Percentiles rank a stretch among this genome's conserved stretches.
These are phyloP conservation scores for Spodoptera picta DNA, from an alignment of 2,888 invertebrate species.

Conservation along the genomic window DNA sequence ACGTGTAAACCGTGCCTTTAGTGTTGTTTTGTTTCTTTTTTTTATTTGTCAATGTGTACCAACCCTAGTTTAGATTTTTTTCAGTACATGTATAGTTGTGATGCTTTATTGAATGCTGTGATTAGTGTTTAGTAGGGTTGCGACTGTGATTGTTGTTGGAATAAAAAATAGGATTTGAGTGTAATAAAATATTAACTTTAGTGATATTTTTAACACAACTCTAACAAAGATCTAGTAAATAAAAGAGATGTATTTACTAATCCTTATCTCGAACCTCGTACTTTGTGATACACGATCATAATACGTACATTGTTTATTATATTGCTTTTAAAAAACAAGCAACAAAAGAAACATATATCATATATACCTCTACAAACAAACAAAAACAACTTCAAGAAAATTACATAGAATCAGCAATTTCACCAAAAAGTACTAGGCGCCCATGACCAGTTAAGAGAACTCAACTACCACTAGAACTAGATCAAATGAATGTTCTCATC, in stretches of 20 bases:
- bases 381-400: too few species aligned
- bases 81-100: conserved; percentile 1
- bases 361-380: too few species aligned
- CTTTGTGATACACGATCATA: too few species aligned
- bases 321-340: too few species aligned
- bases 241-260: too few species aligned
- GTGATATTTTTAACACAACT: too few species aligned
- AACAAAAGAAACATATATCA: too few species aligned
- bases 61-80: conserved; percentile 14
- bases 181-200: too few species aligned
- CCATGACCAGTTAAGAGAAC: conserved; percentile 14
- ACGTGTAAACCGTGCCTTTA: conserved; percentile 51
- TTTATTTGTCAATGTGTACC: conserved; percentile 38
- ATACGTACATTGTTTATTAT: too few species aligned
- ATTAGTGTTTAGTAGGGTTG: conserved; percentile 10
- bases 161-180: neutral
- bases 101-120: conserved; percentile 14
- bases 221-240: too few species aligned
- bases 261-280: too few species aligned
- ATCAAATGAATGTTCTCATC: conserved; percentile 27
- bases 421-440: conserved; percentile 7
- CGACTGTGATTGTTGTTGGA: neutral
- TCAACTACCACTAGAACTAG: conserved; percentile 23
- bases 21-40: conserved; percentile 45
- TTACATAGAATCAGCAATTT: too few species aligned